Conservation (phyloP, 2,888 invertebrate species). For the Yponomeuta plumbellus region DNA sequence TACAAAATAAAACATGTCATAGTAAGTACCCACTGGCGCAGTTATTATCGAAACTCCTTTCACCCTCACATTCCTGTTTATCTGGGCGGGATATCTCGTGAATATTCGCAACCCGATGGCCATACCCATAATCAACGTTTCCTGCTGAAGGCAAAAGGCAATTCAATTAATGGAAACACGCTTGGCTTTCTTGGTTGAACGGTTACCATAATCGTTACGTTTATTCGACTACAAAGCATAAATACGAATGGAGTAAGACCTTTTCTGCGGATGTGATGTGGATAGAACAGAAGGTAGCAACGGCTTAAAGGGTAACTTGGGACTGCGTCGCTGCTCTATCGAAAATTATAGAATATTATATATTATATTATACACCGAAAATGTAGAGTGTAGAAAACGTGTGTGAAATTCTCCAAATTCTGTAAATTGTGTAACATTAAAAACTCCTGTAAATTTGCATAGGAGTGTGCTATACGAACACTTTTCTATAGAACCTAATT, state of each 20-base stretch:
- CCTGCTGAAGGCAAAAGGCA: slow-evolving; percentile 26
- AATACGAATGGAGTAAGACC: slow-evolving; percentile 15
- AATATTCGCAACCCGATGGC: slow-evolving; percentile 1
- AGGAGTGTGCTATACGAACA: too few species aligned
- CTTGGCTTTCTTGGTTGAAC: slow-evolving; percentile 53
- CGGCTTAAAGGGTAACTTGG: not conserved
- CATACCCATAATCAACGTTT: slow-evolving; percentile 21
- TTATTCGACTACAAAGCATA: slow-evolving; percentile 25
- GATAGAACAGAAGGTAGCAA: not conserved
- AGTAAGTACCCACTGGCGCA: too few species aligned
- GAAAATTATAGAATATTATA: too few species aligned
- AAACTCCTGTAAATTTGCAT: too few species aligned
- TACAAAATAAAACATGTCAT: not conserved
- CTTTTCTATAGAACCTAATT: too few species aligned
- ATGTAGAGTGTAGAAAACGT: too few species aligned
- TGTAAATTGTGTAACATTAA: too few species aligned
- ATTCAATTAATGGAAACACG: slow-evolving; percentile 58
- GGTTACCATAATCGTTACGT: slow-evolving; percentile 54
- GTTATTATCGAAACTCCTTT: not conserved
- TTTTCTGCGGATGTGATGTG: not conserved
- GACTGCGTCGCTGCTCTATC: too few species aligned
- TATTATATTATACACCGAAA: too few species aligned
- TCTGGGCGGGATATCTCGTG: not conserved
- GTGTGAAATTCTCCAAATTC: too few species aligned
- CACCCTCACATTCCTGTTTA: not conserved